These are phyloP conservation scores for Ypsolopha sequella DNA, from an alignment of 2,888 invertebrate genomes.

Conservation along the genomic window DNA sequence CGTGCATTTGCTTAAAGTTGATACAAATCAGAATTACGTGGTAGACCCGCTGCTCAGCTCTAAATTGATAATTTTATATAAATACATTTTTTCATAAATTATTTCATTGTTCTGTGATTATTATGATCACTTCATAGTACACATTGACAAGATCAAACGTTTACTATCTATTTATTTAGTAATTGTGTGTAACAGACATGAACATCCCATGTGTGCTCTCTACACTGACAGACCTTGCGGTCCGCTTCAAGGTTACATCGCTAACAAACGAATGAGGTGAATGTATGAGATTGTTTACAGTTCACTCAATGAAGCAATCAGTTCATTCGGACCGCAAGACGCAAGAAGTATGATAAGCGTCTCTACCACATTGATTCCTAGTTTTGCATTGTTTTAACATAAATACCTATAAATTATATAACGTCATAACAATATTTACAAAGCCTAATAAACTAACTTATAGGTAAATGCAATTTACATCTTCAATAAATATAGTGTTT, in stretches of 20 bases:
- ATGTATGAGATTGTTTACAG: no score
- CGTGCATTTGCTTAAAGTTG: no score
- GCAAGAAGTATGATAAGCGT: conserved; percentile 34
- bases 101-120: conserved; percentile 17
- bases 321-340: no score
- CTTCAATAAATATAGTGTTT: conserved; percentile 65
- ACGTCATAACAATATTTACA: conserved; percentile 71
- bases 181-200: conserved; percentile 35
- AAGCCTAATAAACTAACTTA: conserved; percentile 67
- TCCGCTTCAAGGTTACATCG: no score
- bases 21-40: no score
- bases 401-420: conserved; percentile 69
- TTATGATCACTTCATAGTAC: conserved; percentile 46
- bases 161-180: conserved; percentile 25
- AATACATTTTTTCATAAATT: background rate
- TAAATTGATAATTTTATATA: background rate
- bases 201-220: conserved; percentile 46
- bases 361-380: conserved; percentile 56
- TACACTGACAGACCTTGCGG: conserved; percentile 31
- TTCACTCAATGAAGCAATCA: no score
- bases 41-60: no score
- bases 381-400: conserved; percentile 46
- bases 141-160: conserved; percentile 52
- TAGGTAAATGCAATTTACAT: conserved; percentile 67
- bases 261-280: no score